phyloP scores from a whole-genome alignment of 2,888 invertebrate species.

The Oligia fasciuncula region DNA sequence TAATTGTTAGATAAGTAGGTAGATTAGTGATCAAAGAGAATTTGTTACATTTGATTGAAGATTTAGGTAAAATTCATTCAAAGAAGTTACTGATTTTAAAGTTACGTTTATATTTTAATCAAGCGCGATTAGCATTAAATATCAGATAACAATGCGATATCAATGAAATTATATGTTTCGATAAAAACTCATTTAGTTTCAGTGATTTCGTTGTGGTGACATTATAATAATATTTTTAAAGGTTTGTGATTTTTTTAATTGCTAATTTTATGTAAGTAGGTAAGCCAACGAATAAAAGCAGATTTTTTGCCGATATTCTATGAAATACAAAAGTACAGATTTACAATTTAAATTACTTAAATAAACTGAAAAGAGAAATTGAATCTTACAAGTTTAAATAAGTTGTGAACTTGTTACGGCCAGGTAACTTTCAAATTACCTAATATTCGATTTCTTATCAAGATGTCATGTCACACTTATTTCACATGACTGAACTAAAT shows the following conservation, averaged over 20 bases:
- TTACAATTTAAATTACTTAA: neutral
- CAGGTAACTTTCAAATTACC: neutral
- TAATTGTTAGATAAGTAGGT: no score
- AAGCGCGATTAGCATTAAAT: conserved; percentile 32
- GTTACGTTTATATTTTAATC: conserved; percentile 39
- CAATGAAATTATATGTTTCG: conserved; percentile 40
- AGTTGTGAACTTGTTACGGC: no score
- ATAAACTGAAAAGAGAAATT: neutral
- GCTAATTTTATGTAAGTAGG: no score
- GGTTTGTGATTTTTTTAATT: conserved; percentile 35
- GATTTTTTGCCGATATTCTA: no score
- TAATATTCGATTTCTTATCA: neutral
- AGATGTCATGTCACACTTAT: neutral
- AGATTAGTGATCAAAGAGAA: neutral
- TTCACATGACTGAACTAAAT: neutral
- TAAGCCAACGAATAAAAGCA: neutral
- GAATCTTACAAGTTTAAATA: neutral
- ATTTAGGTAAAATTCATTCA: neutral
- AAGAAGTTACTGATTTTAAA: conserved; percentile 2
- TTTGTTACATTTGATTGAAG: neutral
- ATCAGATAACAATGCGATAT: conserved; percentile 56
- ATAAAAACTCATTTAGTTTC: conserved; percentile 57
- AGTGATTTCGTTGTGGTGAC: conserved; percentile 59
- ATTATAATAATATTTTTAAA: conserved; percentile 31
- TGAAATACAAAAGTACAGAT: no score